A percentile compares a stretch with the other conserved stretches of the same genome.
Conservation (phyloP, 2,797 vertebrate species). For the Paratrypauchen microcephalus region DNA sequence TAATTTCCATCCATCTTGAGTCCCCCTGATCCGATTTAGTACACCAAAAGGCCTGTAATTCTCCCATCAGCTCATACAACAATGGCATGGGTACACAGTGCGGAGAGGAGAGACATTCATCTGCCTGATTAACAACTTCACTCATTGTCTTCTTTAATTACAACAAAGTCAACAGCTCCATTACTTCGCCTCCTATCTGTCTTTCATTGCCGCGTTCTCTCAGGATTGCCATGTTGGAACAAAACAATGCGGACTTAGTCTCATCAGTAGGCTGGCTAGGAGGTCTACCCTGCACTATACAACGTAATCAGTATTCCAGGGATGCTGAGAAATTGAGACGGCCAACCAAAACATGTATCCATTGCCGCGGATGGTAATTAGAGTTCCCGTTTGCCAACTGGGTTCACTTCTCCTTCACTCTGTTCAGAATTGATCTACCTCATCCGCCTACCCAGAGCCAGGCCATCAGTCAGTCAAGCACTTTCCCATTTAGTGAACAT, state of each 20-base stretch:
- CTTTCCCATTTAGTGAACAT: constrained; percentile 20
- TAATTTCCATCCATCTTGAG: constrained; percentile 27
- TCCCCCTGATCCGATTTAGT: constrained; percentile 49
- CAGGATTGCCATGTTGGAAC: constrained; percentile 49
- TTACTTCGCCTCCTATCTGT: constrained; percentile 57
- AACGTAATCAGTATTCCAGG: constrained; percentile 60
- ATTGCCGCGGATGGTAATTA: constrained; percentile 56
- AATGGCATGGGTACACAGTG: constrained; percentile 42
- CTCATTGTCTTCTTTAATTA: constrained; percentile 73
- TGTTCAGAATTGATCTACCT: constrained; percentile 52
- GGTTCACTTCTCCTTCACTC: constrained; percentile 36
- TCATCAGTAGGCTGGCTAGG: constrained; percentile 55
- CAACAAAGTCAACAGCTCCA: constrained; percentile 69
- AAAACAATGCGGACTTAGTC: constrained; percentile 38
- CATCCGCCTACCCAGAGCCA: constrained; percentile 25
- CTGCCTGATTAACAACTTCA: constrained; percentile 69
- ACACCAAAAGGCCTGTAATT: constrained; percentile 45
- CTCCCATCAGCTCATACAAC: constrained; percentile 52
- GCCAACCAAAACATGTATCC: constrained; percentile 51
- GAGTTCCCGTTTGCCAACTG: constrained; percentile 41
- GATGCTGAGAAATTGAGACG: constrained; percentile 42
- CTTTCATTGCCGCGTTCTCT: constrained; percentile 53
- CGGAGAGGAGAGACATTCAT: constrained; percentile 55
- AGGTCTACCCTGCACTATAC: constrained; percentile 30
- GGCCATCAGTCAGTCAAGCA: constrained; percentile 25